Evolutionary conservation across 2,888 invertebrate genomes (phyloP), one percentile per base, ranked within the genome.

Genomic region (Pseudococcus longispinus): DNA sequence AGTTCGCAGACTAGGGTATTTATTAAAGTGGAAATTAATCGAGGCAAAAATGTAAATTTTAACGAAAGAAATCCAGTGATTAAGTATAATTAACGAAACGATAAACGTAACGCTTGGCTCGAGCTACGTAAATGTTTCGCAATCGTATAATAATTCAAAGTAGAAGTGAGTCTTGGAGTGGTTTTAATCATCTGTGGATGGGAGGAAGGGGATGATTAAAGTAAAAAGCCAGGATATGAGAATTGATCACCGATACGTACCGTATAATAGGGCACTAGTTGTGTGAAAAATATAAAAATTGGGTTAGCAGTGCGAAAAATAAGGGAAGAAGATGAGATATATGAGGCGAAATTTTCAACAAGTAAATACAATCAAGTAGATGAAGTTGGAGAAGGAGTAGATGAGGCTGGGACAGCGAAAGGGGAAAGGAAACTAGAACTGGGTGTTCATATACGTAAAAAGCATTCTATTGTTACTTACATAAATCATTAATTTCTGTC

Each of bases 401-500:
- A 23, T 8, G 8, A 23, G 9, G 23, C 23, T 5, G 23, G 60
- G 4, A 23, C 13, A 26, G 60, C 6, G 4, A 26, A 23, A 1
- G 2, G 70, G 3, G 13, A 37, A 32, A n/a, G 37, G 37, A 74
- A n/a, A 32, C 15, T 37, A 11, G 32, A 74, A 37, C 74, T 4
- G 65, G 65, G 26, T n/a, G 74, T 74, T 74, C 74, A 74, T 74
- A 74, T 74, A 74, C 74, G 74, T 74, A 74, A 74, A 74, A 74
- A 74, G 74, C 74, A 74, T 37, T 74, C 74, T 37, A 37, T 74
- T 74, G 74, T 74, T 74, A 74, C 74, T 74, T 74, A 74, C 74
- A 74, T 74, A 74, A 74, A 74, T 74, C 74, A 74, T 74, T 74
- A 74, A 74, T 74, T 74, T 74, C 74, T 74, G 74, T 74, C 74